phyloP scores from a whole-genome alignment of 2,888 invertebrate species.

The Apodemia zela region DNA sequence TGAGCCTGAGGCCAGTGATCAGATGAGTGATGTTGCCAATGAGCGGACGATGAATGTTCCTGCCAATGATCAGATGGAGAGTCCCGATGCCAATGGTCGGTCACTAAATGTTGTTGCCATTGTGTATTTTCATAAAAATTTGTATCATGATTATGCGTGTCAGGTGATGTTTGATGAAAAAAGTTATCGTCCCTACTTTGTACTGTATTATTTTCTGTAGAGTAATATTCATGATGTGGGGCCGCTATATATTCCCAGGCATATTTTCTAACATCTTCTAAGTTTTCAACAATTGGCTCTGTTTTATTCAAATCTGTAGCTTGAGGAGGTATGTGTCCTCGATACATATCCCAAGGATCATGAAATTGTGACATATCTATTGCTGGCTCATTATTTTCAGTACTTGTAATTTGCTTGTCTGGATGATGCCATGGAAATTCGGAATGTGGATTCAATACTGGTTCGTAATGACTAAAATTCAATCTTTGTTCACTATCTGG shows the following conservation, averaged over 20 bases:
- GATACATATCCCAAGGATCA: constrained; percentile 90
- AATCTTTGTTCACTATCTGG: constrained; percentile 38
- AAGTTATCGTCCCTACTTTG: constrained; percentile 16
- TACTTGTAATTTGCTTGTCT: constrained; percentile 45
- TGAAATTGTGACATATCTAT: constrained; percentile 53
- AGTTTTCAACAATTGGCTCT: constrained; percentile 41
- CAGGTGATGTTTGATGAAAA: not conserved
- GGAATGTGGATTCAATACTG: constrained; percentile 59
- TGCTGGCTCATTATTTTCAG: constrained; percentile 37
- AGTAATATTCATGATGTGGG: constrained; percentile 33
- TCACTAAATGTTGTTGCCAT: not conserved
- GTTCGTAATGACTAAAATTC: constrained; percentile 48
- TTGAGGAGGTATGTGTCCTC: constrained; percentile 68
- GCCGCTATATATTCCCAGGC: constrained; percentile 53
- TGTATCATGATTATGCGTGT: not conserved
- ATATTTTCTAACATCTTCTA: constrained; percentile 54
- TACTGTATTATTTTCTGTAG: constrained; percentile 33
- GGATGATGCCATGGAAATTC: constrained; percentile 74
- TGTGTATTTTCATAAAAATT: not conserved
- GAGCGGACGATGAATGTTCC: not conserved
- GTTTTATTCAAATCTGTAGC: constrained; percentile 37
- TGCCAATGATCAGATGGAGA: constrained; percentile 3
- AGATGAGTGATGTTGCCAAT: constrained; percentile 2
- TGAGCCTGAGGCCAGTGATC: not conserved
- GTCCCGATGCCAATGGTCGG: not conserved